phyloP scores from a whole-genome alignment of 2,113 vertebrate genomes.

The Todiramphus chloris region DNA sequence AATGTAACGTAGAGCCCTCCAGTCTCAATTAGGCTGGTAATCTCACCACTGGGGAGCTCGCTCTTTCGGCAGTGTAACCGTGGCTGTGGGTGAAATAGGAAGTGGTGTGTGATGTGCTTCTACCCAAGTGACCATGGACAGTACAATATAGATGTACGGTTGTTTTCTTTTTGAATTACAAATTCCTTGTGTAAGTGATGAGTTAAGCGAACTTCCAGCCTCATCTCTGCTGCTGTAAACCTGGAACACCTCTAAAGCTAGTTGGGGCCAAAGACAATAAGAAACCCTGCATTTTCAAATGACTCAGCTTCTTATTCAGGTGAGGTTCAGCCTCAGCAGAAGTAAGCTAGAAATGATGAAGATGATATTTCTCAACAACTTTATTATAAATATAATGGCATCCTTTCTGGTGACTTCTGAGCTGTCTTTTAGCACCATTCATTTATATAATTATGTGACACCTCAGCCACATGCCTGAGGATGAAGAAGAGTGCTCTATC shows the following conservation, averaged over 20 bases:
- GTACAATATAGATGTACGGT: background rate
- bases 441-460: background rate
- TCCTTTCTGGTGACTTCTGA: background rate
- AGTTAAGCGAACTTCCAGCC: background rate
- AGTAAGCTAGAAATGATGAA: background rate
- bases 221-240: background rate
- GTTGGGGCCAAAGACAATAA: background rate
- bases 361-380: background rate
- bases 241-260: background rate
- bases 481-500: background rate
- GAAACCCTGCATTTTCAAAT: background rate
- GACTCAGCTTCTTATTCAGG: background rate
- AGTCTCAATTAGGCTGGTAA: background rate
- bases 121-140: background rate
- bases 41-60: background rate
- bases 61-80: background rate
- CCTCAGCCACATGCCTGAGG: background rate
- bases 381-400: background rate
- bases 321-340: background rate
- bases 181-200: background rate
- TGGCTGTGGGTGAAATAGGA: background rate
- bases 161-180: background rate
- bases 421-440: background rate
- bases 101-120: background rate
- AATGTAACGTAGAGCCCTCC: background rate